phyloP scores from a whole-genome alignment of 2,888 invertebrate species.

The Andrena trimmerana region DNA sequence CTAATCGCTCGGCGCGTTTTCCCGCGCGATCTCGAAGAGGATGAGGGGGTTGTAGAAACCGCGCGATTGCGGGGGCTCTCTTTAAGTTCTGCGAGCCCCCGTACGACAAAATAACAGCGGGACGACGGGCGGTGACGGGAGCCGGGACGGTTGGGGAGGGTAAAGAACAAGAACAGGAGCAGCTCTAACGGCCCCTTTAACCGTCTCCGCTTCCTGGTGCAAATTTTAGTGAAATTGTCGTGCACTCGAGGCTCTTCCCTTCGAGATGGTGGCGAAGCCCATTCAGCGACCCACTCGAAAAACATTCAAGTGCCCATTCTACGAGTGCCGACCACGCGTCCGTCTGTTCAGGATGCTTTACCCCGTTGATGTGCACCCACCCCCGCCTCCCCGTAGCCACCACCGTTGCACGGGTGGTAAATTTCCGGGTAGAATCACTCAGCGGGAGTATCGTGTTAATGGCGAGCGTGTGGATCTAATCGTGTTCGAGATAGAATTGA shows the following conservation, averaged over 20 bases:
- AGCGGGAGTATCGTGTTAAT: slow-evolving; percentile 34
- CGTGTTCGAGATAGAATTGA: slow-evolving; percentile 19
- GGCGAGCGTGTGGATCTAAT: slow-evolving; percentile 16
- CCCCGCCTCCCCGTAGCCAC: not conserved
- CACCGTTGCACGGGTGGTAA: slow-evolving; percentile 4
- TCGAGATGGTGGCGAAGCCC: slow-evolving; percentile 57
- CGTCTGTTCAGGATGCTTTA: slow-evolving; percentile 44
- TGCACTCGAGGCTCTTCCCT: slow-evolving; percentile 53
- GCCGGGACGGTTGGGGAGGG: not conserved
- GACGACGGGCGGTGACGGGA: not conserved
- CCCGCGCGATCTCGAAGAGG: slow-evolving; percentile 17
- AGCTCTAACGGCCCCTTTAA: slow-evolving; percentile 56
- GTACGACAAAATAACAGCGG: slow-evolving; percentile 34
- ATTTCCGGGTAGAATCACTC: slow-evolving; percentile 29
- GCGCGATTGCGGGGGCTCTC: slow-evolving; percentile 23
- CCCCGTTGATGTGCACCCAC: slow-evolving; percentile 25
- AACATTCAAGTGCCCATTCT: slow-evolving; percentile 66
- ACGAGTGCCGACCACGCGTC: slow-evolving; percentile 29
- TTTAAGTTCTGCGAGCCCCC: slow-evolving; percentile 26
- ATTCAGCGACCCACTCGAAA: slow-evolving; percentile 64
- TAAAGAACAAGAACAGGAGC: slow-evolving; percentile 24
- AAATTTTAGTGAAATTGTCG: slow-evolving; percentile 69
- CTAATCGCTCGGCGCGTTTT: slow-evolving; percentile 59
- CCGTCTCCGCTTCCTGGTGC: slow-evolving; percentile 60
- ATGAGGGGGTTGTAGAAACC: slow-evolving; percentile 31